Evolutionary conservation across 1,140 invertebrate species (phyloP).

Genomic region (Euwallacea similis): DNA sequence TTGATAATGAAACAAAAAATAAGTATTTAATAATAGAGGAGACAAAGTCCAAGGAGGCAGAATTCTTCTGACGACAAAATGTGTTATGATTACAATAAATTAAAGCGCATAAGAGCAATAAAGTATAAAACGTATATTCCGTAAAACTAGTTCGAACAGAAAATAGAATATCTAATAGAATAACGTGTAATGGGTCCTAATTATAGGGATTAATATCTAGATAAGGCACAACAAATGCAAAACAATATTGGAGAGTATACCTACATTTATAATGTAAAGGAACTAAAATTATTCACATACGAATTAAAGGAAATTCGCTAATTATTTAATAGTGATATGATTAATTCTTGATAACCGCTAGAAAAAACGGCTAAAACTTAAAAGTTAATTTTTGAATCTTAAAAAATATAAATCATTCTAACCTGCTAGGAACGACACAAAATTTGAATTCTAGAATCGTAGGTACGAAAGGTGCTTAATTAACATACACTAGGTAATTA

Average conservation of each 20-base stretch:
- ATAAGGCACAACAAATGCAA: constrained; percentile 44
- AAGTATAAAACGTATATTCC: no score
- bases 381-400: constrained; percentile 4
- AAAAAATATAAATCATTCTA: no score
- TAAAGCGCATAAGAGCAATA: no score
- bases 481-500: not conserved
- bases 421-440: no score
- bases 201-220: not conserved
- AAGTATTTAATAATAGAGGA: no score
- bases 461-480: not conserved
- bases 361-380: constrained; percentile 19
- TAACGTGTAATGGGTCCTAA: no score
- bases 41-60: no score
- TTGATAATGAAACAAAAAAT: no score
- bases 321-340: constrained; percentile 48
- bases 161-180: no score
- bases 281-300: constrained; percentile 19
- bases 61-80: no score
- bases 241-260: constrained; percentile 33
- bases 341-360: constrained; percentile 49
- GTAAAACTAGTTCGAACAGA: no score
- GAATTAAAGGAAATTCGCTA: constrained; percentile 15
- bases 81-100: no score
- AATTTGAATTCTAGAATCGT: not conserved
- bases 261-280: not conserved